Evolutionary conservation across 2,888 invertebrate species (phyloP).

Genomic region (Ceratothoa steindachneri): DNA sequence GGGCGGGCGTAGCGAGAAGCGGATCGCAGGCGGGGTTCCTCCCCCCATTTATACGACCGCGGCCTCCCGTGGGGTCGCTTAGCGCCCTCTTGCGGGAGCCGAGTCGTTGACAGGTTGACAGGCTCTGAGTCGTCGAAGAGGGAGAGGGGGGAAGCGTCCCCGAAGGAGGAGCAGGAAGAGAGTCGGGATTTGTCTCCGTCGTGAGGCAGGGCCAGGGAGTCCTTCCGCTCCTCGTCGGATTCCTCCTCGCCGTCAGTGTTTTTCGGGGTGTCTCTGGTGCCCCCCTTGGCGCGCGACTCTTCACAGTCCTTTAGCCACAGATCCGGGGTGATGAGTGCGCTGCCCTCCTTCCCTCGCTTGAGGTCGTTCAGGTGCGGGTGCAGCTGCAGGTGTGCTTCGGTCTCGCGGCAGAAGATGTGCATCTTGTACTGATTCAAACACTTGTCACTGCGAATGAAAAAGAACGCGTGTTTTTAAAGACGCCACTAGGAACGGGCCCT

Average conservation of each 20-base stretch:
- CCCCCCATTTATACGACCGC: not conserved
- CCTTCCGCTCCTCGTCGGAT: not conserved
- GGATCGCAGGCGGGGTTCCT: not conserved
- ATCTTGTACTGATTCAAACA: slow-evolving; percentile 94
- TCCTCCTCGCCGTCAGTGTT: not conserved
- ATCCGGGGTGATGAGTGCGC: slow-evolving; percentile 75
- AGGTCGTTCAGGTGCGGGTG: slow-evolving; percentile 64
- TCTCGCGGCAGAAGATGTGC: slow-evolving; percentile 92
- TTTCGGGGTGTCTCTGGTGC: not conserved
- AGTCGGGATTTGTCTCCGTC: not conserved
- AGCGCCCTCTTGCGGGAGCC: not conserved
- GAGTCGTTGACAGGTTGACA: slow-evolving; percentile 27
- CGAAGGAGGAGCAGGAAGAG: slow-evolving; percentile 5
- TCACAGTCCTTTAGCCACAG: slow-evolving; percentile 78
- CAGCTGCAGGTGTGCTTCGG: slow-evolving; percentile 82
- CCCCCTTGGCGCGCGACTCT: not conserved
- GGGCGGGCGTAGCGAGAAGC: not conserved
- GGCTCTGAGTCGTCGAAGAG: slow-evolving; percentile 25
- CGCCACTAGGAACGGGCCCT: no score
- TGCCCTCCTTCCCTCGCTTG: slow-evolving; percentile 42
- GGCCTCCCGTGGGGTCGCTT: not conserved
- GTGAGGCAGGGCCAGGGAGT: not conserved
- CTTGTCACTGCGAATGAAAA: slow-evolving; percentile 80
- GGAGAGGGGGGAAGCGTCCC: slow-evolving; percentile 18
- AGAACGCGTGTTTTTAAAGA: no score